phyloP scores from a whole-genome alignment of 1,140 invertebrate genomes.

The Brachionus koreanus region DNA sequence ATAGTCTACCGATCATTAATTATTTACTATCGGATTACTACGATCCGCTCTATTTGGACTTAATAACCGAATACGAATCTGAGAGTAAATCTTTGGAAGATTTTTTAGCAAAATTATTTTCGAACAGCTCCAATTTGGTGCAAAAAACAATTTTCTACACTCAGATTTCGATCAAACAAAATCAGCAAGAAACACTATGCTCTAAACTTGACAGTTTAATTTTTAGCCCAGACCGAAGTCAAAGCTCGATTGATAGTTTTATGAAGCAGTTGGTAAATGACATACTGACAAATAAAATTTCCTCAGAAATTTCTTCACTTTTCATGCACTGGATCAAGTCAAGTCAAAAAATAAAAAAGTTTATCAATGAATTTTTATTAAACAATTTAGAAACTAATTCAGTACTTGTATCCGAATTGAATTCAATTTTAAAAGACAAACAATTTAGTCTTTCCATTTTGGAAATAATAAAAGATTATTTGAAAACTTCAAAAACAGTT shows the following conservation, averaged over 20 bases:
- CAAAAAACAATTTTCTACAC: not conserved
- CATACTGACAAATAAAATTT: not conserved
- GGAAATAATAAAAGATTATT: not conserved
- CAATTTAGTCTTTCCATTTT: not conserved
- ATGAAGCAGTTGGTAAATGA: not conserved
- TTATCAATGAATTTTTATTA: not conserved
- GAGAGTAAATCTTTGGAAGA: not conserved
- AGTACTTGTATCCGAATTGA: not conserved
- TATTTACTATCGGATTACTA: not conserved
- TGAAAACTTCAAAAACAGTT: not conserved
- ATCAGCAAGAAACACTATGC: not conserved
- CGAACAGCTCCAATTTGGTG: not conserved
- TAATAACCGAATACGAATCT: not conserved
- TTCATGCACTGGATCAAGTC: not conserved
- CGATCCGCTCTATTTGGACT: not conserved
- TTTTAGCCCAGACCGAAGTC: not conserved
- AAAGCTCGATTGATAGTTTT: not conserved
- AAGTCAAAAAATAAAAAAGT: not conserved
- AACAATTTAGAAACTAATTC: not conserved
- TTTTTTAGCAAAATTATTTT: not conserved
- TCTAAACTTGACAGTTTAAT: not conserved
- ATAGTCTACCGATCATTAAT: not conserved
- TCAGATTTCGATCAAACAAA: not conserved
- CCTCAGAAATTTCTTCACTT: not conserved
- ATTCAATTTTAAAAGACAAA: not conserved